Evolutionary conservation across 2,888 invertebrate species (phyloP), one percentile per base, ranked within the genome.

Genomic region (Idaea dimidiata): DNA sequence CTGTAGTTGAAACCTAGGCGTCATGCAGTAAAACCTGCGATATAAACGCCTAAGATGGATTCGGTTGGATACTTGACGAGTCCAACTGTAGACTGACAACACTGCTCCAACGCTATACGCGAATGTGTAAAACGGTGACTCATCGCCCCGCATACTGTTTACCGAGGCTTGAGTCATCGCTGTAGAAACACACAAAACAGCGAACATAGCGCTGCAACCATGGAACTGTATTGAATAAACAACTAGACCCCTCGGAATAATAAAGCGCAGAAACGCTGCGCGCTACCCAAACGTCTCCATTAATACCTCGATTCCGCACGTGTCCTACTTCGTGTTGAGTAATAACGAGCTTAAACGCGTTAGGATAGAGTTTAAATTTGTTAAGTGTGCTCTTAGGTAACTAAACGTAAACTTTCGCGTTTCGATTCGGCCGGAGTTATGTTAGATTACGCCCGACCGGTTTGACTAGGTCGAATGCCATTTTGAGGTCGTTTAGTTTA

Each of bases 121-220:
- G 91, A 92, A 91, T 92, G 92, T 92, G 92, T 92, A 91, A 91
- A 92, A 90, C 87, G 91, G 92, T 92, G 92, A 91, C 91, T 92
- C 92, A 92, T 91, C 92, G 92, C 88, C 91, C 91, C 91, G 92
- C 92, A 92, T 91, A 91, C 92, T 92, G 91, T 92, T 92, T 92
- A 91, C 91, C 86, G 89, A 91, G 87, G 91, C 91, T 90, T 91
- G 91, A 91, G 91, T 91, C 91, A 91, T 91, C 92, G 88, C 83
- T 72, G 83, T 81, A 72, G 78, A 77, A 82, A 83, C 77, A 77
- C 72, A 75, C 78, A 69, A 71, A 62, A 67, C 78, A 89, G 89
- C 91, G 81, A 73, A 24, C 81, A 74, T 75, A 91, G 89, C 91
- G 91, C 91, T 88, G 72, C 73, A 72, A 65, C 62, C 68, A 75